Base-by-base conservation (phyloP, 2,888 invertebrate species). In the Aphodius granarius region DNA sequence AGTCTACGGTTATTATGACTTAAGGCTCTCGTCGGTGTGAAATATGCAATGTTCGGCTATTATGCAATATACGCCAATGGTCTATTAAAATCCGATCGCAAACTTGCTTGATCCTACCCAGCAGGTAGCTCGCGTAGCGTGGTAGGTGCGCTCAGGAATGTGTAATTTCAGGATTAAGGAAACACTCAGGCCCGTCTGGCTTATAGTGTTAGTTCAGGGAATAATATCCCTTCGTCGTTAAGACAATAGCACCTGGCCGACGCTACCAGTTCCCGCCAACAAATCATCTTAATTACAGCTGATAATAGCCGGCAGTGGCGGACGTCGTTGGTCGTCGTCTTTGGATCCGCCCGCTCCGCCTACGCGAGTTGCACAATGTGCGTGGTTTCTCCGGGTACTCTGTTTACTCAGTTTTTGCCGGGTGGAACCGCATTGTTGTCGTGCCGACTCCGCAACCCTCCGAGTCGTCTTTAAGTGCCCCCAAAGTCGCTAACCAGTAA, bases 231-330 rank as follows among this genome's bases (percentile, higher is more conserved):
- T 78, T 78, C 80, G 77, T 80, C 81, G 80, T 81, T 3, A 68
- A 68, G 68, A 83, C 83, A 83, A 84, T 83, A 80, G 82, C 83
- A 85, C 84, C 83, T 83, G 84, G 81, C 81, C 81, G 78, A 78
- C 79, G 77, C 77, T 74, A 78, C 81, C 83, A 22, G 22, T 21
- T 20, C 68, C 68, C 68, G 68, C 21, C 22, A 68, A 84, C 84
- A 84, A 84, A 84, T 84, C 84, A 84, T 82, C 80, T 83, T 84
- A 84, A 84, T 84, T 84, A 79, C 82, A 75, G 71, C 80, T 81
- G 84, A 83, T 83, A 83, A 81, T 83, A 82, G 80, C 80, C 77
- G 79, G 72, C 20, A 68, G 21, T 21, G 68, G 68, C 68, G 43
- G 43, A 43, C 43, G 43, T 43, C 43, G 43, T n/a, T n/a, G n/a